Evolutionary conservation across 2,797 vertebrate species (phyloP), one percentile per base, ranked within the genome.

Genomic region (Coregonus sp.): DNA sequence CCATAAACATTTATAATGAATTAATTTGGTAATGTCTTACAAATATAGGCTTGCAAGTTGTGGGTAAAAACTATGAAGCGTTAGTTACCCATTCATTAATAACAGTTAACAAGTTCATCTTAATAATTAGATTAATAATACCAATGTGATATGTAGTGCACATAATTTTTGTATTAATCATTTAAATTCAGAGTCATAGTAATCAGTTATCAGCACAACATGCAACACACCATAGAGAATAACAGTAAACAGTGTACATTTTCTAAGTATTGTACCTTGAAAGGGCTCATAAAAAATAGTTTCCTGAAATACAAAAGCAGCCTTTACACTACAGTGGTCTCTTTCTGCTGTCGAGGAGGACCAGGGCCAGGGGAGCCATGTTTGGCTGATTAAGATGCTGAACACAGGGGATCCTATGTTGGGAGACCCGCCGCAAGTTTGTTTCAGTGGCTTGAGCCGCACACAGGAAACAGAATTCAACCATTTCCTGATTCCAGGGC

Each of bases 401-500:
- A 72, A 77, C 72, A 75, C 56, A 75, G 69, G 20, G 52, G 56
- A 33, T 56, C 66, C 65, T 82, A 73, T 79, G 70, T 75, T 25
- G 65, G 59, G 35, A 40, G 61, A 67, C 74, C 52, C 59, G 7
- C 54, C 50, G 74, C 70, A 50, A 72, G 75, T 74, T 40, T 47
- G 37, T 70, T 73, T 16, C 50, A 74, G 56, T 75, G 67, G 40
- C 4, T 29, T 54, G 29, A 73, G 52, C 66, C 20, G 4, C 31
- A 47, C 40, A 76, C 74, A 83, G 86, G 81, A 87, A 84, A 80
- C 67, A 59, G 69, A 76, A 75, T 81, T 67, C 63, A 29, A 2
- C 63, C 25, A 63, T 76, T 86, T 85, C 84, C 84, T 82, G 81
- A 78, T 75, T 80, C 82, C 79, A 75, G 72, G 74, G 76, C 78